Conservation (phyloP, 2,888 invertebrate species). For the Torymus auratus region DNA sequence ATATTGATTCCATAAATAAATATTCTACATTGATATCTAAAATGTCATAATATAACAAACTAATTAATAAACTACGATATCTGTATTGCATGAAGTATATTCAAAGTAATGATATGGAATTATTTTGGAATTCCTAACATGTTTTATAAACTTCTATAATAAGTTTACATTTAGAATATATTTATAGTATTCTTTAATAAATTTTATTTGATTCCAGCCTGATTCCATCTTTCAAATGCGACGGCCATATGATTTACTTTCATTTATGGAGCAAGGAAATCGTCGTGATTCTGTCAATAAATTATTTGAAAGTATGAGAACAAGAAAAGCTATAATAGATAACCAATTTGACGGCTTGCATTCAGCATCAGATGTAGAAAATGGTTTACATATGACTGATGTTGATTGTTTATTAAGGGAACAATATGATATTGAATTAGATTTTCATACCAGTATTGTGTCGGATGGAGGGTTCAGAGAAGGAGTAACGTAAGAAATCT, state of each 20-base stretch:
- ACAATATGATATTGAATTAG: constrained; percentile 81
- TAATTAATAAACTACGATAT: too few relatives aligned
- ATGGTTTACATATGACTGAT: constrained; percentile 80
- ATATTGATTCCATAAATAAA: too few relatives aligned
- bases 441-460: constrained; percentile 82
- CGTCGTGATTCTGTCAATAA: constrained; percentile 81
- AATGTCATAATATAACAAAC: too few relatives aligned
- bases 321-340: constrained; percentile 82
- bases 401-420: constrained; percentile 82
- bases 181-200: neutral
- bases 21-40: too few relatives aligned
- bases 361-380: constrained; percentile 81
- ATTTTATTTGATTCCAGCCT: constrained; percentile 40
- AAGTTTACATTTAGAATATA: neutral
- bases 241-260: constrained; percentile 85
- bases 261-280: constrained; percentile 87
- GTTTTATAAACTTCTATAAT: neutral
- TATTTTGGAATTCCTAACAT: neutral
- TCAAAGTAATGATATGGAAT: too few relatives aligned
- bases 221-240: constrained; percentile 52
- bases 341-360: constrained; percentile 80
- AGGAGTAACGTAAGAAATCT: constrained; percentile 73
- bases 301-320: constrained; percentile 82
- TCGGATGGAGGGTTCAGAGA: constrained; percentile 79
- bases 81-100: too few relatives aligned